These are phyloP conservation scores for Dasypolia templi DNA, from an alignment of 2,888 invertebrate genomes.

Conservation along the genomic window DNA sequence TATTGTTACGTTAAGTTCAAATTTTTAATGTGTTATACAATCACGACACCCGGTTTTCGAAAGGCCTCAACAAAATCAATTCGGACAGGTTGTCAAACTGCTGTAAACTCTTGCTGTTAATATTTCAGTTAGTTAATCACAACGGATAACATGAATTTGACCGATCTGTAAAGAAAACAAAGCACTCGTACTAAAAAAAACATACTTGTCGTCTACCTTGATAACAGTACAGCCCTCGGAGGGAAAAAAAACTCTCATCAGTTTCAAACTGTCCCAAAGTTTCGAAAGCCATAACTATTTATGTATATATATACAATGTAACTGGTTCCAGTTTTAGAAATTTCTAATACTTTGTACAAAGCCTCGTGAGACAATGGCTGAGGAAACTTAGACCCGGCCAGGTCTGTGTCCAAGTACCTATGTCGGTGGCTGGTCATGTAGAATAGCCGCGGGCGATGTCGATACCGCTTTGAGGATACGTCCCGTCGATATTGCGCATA, in stretches of 20 bases:
- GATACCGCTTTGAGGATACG: conserved; percentile 36
- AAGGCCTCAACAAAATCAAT: neutral
- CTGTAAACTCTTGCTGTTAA: neutral
- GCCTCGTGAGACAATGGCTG: neutral
- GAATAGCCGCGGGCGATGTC: conserved; percentile 23
- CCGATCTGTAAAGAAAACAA: neutral
- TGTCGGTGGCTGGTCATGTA: conserved; percentile 22
- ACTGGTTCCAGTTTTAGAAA: conserved; percentile 21
- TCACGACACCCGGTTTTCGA: neutral
- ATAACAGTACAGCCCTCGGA: neutral
- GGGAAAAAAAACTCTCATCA: conserved; percentile 10
- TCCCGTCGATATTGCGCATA: conserved; percentile 20
- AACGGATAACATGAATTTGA: neutral
- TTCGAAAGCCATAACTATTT: conserved; percentile 27
- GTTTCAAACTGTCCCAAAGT: conserved; percentile 11
- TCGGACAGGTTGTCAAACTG: neutral
- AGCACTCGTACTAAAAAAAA: neutral
- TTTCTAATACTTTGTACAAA: conserved; percentile 2
- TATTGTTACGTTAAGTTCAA: neutral
- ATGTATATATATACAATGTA: too few relatives aligned
- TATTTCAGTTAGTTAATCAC: neutral
- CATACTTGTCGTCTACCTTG: neutral
- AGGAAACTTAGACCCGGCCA: neutral
- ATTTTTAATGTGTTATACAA: neutral
- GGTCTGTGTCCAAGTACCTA: conserved; percentile 2